Evolutionary conservation across 2,113 vertebrate genomes (phyloP), one percentile per base, ranked within the genome.

Genomic region (Prochilodus magdalenae): DNA sequence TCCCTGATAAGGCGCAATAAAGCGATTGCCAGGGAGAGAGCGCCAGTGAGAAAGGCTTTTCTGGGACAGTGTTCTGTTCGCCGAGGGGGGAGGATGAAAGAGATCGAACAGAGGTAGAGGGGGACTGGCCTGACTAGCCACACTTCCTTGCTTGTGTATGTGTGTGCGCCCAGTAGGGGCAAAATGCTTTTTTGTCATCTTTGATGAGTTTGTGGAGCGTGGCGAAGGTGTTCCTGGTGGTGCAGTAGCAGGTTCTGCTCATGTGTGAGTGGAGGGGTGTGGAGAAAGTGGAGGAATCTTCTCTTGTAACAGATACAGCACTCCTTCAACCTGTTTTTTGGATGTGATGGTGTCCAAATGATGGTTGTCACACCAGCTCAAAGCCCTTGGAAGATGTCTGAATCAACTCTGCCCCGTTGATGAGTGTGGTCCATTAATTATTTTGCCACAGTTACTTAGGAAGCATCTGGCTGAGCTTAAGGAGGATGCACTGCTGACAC

Each of bases 1-100:
- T 97, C 96, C 94, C 93, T 94, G 96, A 97, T 97, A 98, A 97
- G 95, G 95, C 94, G 88, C 86, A 95, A 96, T 96, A 96, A 94
- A 96, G 96, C 95, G 95, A 96, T 95, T 96, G 95, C 95, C 91
- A 94, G 91, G 82, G 85, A 90, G 87, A 92, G 90, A 87, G 67
- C 74, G 94, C 94, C 93, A 93, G 81, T 84, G 75, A 82, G 81
- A 83, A 79, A 51, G 73, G 79, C 63, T 86, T 76, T 88, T 84
- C 77, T 79, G 65, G 70, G 49, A 81, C 72, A 82, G 60, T 49
- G 81, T 70, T 90, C 87, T 83, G 82, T 86, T 75, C 22, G 24
- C 22, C 16, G 18, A 67, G 60, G 60, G 62, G 73, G 51, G 33
- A 47, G 24, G 55, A 73, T 51, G 47, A 74, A 72, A 71, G 60